These are phyloP conservation scores for Gymnosoma rotundatum DNA, from an alignment of 2,888 invertebrate species.

Conservation along the genomic window DNA sequence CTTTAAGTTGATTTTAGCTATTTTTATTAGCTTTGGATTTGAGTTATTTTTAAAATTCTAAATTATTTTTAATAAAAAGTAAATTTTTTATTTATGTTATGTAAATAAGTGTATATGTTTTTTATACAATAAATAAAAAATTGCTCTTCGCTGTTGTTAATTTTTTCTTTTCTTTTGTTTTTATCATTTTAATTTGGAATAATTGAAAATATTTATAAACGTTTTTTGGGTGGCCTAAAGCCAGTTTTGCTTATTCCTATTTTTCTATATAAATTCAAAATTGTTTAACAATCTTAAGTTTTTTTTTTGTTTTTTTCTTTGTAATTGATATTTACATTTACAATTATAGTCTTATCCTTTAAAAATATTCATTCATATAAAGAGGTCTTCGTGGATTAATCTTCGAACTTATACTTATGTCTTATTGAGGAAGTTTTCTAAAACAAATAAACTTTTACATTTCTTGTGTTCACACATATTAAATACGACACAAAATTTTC, in stretches of 20 bases:
- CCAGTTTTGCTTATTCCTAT: neutral
- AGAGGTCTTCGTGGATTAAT: too few relatives aligned
- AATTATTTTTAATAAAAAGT: slow-evolving; percentile 39
- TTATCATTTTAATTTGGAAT: slow-evolving; percentile 9
- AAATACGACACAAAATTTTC: too few relatives aligned
- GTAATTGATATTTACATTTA: neutral
- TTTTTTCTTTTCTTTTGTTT: too few relatives aligned
- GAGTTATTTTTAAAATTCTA: slow-evolving; percentile 56
- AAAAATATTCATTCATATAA: too few relatives aligned
- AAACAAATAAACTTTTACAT: too few relatives aligned
- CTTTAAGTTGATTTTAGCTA: slow-evolving; percentile 76
- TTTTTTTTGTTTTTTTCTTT: slow-evolving; percentile 15
- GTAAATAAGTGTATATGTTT: slow-evolving; percentile 47
- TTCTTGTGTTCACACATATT: too few relatives aligned
- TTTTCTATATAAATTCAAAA: slow-evolving; percentile 8
- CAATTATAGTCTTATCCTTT: too few relatives aligned
- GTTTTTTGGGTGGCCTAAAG: slow-evolving; percentile 23
- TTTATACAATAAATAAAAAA: slow-evolving; percentile 57
- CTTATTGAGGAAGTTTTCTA: too few relatives aligned
- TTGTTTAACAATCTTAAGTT: slow-evolving; percentile 6
- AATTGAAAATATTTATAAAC: neutral
- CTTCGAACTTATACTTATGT: too few relatives aligned
- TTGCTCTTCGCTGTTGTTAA: slow-evolving; percentile 63
- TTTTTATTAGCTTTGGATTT: slow-evolving; percentile 58
- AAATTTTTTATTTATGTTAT: slow-evolving; percentile 21